phyloP scores from a whole-genome alignment of 2,113 vertebrate genomes.

The Glaucidium brasilianum region DNA sequence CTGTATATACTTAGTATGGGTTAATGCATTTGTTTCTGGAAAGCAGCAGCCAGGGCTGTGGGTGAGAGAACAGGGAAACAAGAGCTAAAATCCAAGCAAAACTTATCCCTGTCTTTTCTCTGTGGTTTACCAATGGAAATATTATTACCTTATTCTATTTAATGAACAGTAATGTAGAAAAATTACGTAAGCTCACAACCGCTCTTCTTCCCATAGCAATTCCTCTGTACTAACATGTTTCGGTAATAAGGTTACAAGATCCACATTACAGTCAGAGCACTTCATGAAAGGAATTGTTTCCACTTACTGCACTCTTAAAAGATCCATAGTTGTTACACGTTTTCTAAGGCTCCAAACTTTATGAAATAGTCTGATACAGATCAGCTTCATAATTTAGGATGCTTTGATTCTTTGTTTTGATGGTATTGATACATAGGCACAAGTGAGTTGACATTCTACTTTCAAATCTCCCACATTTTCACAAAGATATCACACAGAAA shows the following conservation, averaged over 20 bases:
- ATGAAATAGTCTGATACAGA: background rate
- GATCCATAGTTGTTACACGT: background rate
- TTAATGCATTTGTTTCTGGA: background rate
- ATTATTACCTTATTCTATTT: constrained; percentile 6
- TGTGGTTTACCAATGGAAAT: background rate
- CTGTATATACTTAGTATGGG: background rate
- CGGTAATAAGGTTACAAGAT: constrained; percentile 18
- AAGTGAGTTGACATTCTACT: background rate
- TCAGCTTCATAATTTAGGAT: background rate
- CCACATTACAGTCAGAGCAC: background rate
- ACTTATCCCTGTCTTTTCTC: background rate
- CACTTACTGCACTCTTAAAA: background rate
- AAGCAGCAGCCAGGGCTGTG: background rate
- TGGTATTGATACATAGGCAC: background rate
- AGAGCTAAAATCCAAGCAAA: background rate
- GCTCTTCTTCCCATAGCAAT: background rate
- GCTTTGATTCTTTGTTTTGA: background rate
- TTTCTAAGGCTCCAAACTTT: background rate
- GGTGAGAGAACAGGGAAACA: background rate
- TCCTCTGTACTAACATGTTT: background rate
- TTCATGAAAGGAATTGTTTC: background rate
- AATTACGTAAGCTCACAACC: background rate
- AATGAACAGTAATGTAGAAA: constrained; percentile 20
- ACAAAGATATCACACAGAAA: background rate
- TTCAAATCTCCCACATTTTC: background rate